Percentiles rank a stretch among this genome's conserved stretches.
These are phyloP conservation scores for Toxotes lorentzi DNA, from an alignment of 2,797 vertebrate genomes.

Conservation along the genomic window DNA sequence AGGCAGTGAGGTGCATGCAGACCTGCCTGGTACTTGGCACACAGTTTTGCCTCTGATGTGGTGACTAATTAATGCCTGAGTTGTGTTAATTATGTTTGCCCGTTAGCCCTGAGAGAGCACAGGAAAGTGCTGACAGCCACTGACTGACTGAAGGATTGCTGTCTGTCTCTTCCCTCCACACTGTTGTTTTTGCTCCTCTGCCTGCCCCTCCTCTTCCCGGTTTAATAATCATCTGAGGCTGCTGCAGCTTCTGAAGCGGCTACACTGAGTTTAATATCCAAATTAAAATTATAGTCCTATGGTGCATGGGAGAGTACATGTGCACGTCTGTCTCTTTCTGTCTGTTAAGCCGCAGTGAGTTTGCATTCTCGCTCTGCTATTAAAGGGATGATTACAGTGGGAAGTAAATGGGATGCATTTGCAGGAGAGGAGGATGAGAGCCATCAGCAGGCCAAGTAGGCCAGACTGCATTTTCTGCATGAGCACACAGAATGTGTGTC, in stretches of 20 bases:
- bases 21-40: conserved; percentile 28
- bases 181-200: conserved; percentile 27
- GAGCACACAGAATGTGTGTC: conserved; percentile 70
- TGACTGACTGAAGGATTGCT: conserved; percentile 36
- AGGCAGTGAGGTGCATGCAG: conserved; percentile 21
- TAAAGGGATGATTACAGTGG: conserved; percentile 69
- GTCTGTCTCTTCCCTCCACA: conserved; percentile 35
- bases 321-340: conserved; percentile 12
- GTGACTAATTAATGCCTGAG: conserved; percentile 56
- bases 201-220: conserved; percentile 5
- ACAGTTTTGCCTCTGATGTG: conserved; percentile 45
- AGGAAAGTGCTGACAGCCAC: conserved; percentile 57
- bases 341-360: conserved; percentile 46
- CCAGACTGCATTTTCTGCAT: conserved; percentile 82
- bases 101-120: conserved; percentile 42
- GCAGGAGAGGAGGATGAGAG: conserved; percentile 61
- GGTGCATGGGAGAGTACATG: conserved; percentile 29
- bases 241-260: conserved; percentile 33
- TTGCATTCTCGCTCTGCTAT: conserved; percentile 44
- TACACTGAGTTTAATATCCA: conserved; percentile 61
- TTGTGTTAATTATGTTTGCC: conserved; percentile 70
- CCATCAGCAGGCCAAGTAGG: conserved; percentile 73
- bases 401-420: conserved; percentile 68
- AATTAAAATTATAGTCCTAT: conserved; percentile 56
- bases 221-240: conserved; percentile 41